phyloP scores from a whole-genome alignment of 2,113 vertebrate genomes.

The Misgurnus mizolepis region DNA sequence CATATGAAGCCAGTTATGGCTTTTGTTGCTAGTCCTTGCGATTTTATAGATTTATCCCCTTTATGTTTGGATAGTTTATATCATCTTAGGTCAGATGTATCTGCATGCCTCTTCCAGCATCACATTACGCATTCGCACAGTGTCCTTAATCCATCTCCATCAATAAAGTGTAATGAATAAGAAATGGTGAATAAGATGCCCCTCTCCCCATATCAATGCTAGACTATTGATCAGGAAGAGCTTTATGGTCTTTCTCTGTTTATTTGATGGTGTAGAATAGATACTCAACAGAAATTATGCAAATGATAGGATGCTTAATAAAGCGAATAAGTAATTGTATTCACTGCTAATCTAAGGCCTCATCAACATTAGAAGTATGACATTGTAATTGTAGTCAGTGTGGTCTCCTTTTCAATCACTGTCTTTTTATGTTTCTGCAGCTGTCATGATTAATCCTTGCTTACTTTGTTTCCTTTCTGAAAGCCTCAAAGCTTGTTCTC shows the following conservation, averaged over 20 bases:
- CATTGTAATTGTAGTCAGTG: not conserved
- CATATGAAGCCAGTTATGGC: not conserved
- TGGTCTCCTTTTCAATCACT: not conserved
- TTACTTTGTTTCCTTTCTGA: not conserved
- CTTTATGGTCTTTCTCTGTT: constrained; percentile 37
- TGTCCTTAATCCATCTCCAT: constrained; percentile 11
- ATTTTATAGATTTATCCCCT: not conserved
- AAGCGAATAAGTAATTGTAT: not conserved
- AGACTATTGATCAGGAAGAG: constrained; percentile 46
- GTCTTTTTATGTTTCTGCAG: not conserved
- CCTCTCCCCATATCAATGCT: not conserved
- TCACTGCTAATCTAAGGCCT: not conserved
- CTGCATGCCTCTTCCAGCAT: not conserved
- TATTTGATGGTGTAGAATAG: not conserved
- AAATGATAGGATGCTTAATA: not conserved
- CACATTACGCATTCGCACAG: not conserved
- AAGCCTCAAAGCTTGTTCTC: constrained; percentile 1
- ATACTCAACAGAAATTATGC: not conserved
- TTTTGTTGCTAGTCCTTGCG: not conserved
- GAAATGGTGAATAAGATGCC: constrained; percentile 17
- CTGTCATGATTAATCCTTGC: constrained; percentile 9
- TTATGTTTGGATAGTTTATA: too few species aligned
- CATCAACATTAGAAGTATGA: constrained; percentile 1
- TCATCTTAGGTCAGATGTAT: too few species aligned
- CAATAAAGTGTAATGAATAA: constrained; percentile 49